Evolutionary conservation across 2,888 invertebrate species (phyloP).

Genomic region (Aspidapion aeneum): DNA sequence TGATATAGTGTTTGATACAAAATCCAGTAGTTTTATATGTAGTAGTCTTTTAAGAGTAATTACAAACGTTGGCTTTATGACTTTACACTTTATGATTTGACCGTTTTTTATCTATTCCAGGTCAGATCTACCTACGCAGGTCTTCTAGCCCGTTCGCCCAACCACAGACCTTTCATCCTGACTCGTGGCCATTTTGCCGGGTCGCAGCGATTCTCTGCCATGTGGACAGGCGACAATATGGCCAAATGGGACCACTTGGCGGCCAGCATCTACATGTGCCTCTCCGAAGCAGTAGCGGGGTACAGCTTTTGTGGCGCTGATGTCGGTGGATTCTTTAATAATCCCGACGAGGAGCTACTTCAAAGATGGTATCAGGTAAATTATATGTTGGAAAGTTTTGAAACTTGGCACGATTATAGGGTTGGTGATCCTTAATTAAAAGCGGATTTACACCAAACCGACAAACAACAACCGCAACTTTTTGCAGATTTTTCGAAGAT

Average conservation of each 20-base stretch:
- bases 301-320: constrained; percentile 94
- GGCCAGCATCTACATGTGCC: constrained; percentile 87
- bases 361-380: constrained; percentile 92
- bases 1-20: too few species aligned
- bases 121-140: constrained; percentile 62
- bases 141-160: constrained; percentile 56
- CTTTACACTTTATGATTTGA: too few species aligned
- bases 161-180: constrained; percentile 85
- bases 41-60: too few species aligned
- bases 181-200: constrained; percentile 91
- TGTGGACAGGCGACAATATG: constrained; percentile 98
- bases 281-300: constrained; percentile 82
- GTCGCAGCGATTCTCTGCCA: constrained; percentile 83
- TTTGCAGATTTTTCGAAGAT: too few species aligned
- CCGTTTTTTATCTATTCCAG: too few species aligned
- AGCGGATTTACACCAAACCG: too few species aligned
- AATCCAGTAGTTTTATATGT: too few species aligned
- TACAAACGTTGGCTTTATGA: too few species aligned
- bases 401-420: too few species aligned
- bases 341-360: constrained; percentile 89
- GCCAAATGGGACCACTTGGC: constrained; percentile 94
- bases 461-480: too few species aligned
- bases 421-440: too few species aligned
- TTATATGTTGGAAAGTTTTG: too few species aligned
- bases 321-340: constrained; percentile 97